Conservation (phyloP, 2,888 invertebrate genomes). For the Pterostichus niger region DNA sequence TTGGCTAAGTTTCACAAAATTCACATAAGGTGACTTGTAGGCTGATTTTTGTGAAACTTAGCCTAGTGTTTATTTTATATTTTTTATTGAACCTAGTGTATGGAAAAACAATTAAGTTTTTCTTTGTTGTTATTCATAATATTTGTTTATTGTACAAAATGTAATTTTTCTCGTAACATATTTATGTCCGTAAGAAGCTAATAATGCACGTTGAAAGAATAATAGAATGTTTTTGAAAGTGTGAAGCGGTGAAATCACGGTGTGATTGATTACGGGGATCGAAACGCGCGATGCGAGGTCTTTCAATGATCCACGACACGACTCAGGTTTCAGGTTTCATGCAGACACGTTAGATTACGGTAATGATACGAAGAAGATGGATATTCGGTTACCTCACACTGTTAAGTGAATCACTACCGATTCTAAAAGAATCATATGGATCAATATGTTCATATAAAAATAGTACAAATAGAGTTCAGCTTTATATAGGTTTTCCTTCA, state of each 20-base stretch:
- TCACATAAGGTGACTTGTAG: too few species aligned
- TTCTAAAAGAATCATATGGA: conserved; percentile 33
- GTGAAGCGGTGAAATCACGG: conserved; percentile 15
- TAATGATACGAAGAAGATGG: conserved; percentile 56
- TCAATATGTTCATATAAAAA: conserved; percentile 39
- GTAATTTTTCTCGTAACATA: not conserved
- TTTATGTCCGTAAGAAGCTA: not conserved
- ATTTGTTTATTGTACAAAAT: not conserved
- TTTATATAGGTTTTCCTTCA: conserved; percentile 17
- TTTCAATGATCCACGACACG: conserved; percentile 59
- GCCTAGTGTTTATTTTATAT: too few species aligned
- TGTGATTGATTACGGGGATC: conserved; percentile 54
- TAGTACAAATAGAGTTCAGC: not conserved
- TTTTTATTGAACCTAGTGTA: too few species aligned
- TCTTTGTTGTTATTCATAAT: too few species aligned
- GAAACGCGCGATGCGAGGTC: conserved; percentile 41
- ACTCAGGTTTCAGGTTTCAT: conserved; percentile 42
- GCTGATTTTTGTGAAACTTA: too few species aligned
- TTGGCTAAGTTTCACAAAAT: too few species aligned
- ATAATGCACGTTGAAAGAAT: conserved; percentile 31
- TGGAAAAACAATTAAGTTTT: too few species aligned
- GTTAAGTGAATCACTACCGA: conserved; percentile 57
- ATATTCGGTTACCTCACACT: conserved; percentile 27
- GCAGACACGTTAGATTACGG: conserved; percentile 58
- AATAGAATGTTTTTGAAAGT: conserved; percentile 27